These are phyloP conservation scores for Tympanoctomys barrerae DNA, from an alignment of 2,797 vertebrate genomes.

Conservation along the genomic window DNA sequence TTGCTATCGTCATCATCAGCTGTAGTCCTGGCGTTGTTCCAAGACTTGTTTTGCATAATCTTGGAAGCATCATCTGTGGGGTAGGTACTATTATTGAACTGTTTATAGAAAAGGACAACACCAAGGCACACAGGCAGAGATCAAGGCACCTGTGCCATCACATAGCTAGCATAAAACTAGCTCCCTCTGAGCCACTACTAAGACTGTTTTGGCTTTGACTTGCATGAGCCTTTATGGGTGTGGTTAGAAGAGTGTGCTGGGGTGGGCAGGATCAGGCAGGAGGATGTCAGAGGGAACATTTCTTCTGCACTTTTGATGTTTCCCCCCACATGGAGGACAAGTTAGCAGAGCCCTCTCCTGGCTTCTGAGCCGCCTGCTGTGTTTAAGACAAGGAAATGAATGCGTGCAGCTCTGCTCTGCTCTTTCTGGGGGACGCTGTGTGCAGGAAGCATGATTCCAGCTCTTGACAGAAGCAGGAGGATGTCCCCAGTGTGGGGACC, in stretches of 20 bases:
- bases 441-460: background rate
- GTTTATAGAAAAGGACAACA: background rate
- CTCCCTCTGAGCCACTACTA: background rate
- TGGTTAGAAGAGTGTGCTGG: background rate
- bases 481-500: background rate
- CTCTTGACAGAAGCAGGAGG: background rate
- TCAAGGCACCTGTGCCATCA: background rate
- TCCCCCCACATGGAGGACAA: background rate
- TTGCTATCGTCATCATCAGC: background rate
- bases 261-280: background rate
- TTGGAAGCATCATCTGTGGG: background rate
- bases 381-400: background rate
- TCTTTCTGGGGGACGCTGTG: background rate
- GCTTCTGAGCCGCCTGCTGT: background rate
- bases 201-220: background rate
- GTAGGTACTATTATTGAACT: background rate
- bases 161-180: background rate
- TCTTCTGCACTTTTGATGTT: background rate
- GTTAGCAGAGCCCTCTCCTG: background rate
- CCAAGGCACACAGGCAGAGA: background rate
- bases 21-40: background rate
- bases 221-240: no score
- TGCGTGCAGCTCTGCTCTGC: accelerated
- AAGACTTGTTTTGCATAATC: background rate
- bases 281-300: background rate